Percentiles rank a stretch among this genome's conserved stretches.
Conservation (phyloP, 2,113 vertebrate species). For the Toxotes jaculatrix region DNA sequence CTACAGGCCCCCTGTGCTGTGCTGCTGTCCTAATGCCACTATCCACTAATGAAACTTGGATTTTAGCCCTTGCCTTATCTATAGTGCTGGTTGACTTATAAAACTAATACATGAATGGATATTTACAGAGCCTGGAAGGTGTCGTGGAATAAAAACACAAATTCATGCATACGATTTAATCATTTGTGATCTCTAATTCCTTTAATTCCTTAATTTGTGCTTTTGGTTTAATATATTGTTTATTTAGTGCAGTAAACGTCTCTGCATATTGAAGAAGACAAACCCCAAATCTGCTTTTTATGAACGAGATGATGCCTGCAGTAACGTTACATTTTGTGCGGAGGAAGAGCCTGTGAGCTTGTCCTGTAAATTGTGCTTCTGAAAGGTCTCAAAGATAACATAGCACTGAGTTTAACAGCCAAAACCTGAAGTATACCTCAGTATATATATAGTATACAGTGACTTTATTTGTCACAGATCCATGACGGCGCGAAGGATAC, state of each 20-base stretch:
- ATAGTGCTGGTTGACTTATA: not conserved
- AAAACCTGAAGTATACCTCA: too few species aligned
- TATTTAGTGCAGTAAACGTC: not conserved
- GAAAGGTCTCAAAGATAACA: too few species aligned
- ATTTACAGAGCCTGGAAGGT: not conserved
- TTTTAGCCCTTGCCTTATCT: not conserved
- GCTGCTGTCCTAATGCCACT: not conserved
- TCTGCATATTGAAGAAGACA: too few species aligned
- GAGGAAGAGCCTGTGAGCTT: not conserved
- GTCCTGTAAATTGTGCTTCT: not conserved
- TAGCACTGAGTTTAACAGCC: not conserved
- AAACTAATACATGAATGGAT: not conserved
- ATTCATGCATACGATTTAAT: not conserved
- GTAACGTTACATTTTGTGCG: too few species aligned
- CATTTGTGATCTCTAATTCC: too few species aligned
- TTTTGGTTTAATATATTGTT: not conserved
- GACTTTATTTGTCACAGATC: too few species aligned
- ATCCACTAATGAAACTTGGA: not conserved
- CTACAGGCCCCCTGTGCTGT: not conserved
- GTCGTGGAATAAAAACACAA: not conserved
- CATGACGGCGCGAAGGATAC: not conserved
- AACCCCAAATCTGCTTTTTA: too few species aligned
- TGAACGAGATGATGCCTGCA: not conserved
- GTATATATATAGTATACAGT: too few species aligned
- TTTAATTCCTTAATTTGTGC: not conserved